These are phyloP conservation scores for Fregata magnificens DNA, from an alignment of 2,113 vertebrate genomes.

Conservation along the genomic window DNA sequence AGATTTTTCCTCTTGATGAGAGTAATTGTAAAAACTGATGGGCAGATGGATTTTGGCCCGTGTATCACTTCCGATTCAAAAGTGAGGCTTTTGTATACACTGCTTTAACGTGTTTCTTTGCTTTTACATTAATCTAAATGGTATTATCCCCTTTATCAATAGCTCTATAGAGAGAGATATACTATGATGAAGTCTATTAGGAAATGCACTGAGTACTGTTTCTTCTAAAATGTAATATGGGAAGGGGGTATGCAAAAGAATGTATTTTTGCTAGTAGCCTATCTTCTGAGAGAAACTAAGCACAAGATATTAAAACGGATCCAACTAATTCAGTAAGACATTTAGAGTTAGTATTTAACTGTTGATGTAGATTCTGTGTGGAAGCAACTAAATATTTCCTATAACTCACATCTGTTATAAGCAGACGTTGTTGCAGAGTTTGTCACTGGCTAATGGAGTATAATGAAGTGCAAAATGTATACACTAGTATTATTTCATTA, in stretches of 20 bases:
- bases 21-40: background rate
- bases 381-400: slow-evolving; percentile 62
- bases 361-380: slow-evolving; percentile 69
- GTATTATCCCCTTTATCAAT: slow-evolving; percentile 64
- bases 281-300: slow-evolving; percentile 75
- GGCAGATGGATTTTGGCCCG: background rate
- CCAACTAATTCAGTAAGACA: slow-evolving; percentile 63
- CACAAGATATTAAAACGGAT: slow-evolving; percentile 71
- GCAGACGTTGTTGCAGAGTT: slow-evolving; percentile 54
- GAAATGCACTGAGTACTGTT: slow-evolving; percentile 79
- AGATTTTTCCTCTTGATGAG: background rate
- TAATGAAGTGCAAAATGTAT: slow-evolving; percentile 61
- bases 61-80: background rate
- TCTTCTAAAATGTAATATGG: slow-evolving; percentile 66
- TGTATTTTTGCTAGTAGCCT: slow-evolving; percentile 80
- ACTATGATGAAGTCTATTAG: slow-evolving; percentile 73
- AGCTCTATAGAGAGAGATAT: slow-evolving; percentile 63
- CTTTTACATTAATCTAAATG: slow-evolving; percentile 62
- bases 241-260: slow-evolving; percentile 66
- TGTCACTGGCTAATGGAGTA: slow-evolving; percentile 61
- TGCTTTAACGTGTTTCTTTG: slow-evolving; percentile 55
- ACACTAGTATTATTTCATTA: slow-evolving; percentile 65
- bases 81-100: slow-evolving; percentile 51
- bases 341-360: slow-evolving; percentile 72
- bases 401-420: slow-evolving; percentile 37